Base-by-base conservation (phyloP, 1,140 invertebrate genomes). In the Drosophila watanabei region DNA sequence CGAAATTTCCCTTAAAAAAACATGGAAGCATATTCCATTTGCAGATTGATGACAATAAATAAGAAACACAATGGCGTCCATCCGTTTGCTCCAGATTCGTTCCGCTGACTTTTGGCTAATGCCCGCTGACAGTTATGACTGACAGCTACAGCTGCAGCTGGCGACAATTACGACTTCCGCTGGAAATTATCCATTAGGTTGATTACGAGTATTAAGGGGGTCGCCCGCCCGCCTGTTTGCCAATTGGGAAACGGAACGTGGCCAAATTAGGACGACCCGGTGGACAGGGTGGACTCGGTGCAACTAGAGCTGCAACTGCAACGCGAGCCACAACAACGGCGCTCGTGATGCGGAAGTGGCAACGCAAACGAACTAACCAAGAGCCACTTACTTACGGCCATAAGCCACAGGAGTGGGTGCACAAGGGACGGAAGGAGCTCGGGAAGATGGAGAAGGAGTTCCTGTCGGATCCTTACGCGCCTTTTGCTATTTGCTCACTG, bases 361-460 rank as follows among this genome's bases (percentile, higher is more conserved):
- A 88, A 77, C 71, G 80, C 80, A 89, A 88, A 75, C 81, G 78
- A 89, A 89, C 85, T 89, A 89, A 90, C 78, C 85, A 90, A 89
- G 85, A 90, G 85, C 81, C 85, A 89, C 85, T 89, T 89, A 90
- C 86, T 90, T 90, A 90, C 81, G 83, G 83, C 80, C 81, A 89
- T 79, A 85, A 89, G 85, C 85, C 86, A 64, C 85, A 79, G 75
- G 62, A 69, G 30, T 41, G 48, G 71, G 51, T 35, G 43, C 43
- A 71, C 28, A 7, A 20, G 43, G 24, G 37, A 43, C 51, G 57
- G 33, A 30, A 18, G 46, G 18, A 54, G 18, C 32, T 35, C 18
- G 51, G n/a, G 33, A 5, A 56, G 35, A 20, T n/a, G 14, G 16
- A 7, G 51, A n/a, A 54, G 52, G 33, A 56, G 52, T 37, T 56